phyloP scores from a whole-genome alignment of 2,113 vertebrate species.

The Pogona vitticeps region DNA sequence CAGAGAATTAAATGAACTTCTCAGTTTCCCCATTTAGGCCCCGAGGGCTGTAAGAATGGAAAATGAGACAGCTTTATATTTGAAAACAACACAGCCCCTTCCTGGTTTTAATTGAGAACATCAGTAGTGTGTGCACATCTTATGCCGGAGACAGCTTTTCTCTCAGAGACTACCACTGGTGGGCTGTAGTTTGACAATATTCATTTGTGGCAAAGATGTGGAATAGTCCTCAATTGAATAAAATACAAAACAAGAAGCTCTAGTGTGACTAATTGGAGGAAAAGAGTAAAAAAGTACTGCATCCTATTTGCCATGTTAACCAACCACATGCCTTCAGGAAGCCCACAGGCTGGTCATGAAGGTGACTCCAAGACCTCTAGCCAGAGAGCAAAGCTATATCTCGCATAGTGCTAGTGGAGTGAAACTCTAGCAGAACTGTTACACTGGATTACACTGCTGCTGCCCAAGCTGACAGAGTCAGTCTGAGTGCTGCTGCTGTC shows the following conservation, averaged over 20 bases:
- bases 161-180: not conserved
- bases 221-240: not conserved
- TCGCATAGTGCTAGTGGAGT: too few species aligned
- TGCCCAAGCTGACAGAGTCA: too few species aligned
- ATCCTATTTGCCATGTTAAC: not conserved
- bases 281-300: too few species aligned
- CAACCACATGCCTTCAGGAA: not conserved
- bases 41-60: conserved; percentile 32
- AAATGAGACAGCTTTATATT: conserved; percentile 59
- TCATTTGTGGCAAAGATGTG: not conserved
- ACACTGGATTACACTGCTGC: too few species aligned
- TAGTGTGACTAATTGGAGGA: not conserved
- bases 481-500: too few species aligned
- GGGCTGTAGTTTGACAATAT: not conserved
- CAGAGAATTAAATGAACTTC: conserved; percentile 32
- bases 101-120: conserved; percentile 44
- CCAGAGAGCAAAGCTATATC: too few species aligned
- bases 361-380: too few species aligned
- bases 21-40: not conserved
- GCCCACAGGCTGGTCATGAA: not conserved
- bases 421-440: too few species aligned
- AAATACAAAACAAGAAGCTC: not conserved
- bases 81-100: conserved; percentile 38
- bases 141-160: conserved; percentile 16
- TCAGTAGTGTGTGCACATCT: conserved; percentile 40